Evolutionary conservation across 2,888 invertebrate species (phyloP).

Genomic region (Lacanobia oleracea): DNA sequence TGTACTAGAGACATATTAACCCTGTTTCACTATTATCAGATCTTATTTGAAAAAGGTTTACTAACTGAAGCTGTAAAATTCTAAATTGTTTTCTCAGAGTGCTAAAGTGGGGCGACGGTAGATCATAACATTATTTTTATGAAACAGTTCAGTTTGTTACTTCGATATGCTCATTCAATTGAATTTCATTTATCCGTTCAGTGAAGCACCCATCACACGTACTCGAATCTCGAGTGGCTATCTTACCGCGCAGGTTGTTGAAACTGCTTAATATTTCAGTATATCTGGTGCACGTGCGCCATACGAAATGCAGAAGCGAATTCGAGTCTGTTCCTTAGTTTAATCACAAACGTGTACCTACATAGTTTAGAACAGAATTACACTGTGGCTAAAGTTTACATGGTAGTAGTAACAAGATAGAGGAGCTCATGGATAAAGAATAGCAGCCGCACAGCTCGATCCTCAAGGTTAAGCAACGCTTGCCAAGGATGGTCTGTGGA

Average conservation of each 20-base stretch:
- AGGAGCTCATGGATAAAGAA: too few relatives aligned
- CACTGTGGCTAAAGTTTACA: conserved; percentile 44
- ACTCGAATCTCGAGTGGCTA: conserved; percentile 44
- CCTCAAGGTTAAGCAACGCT: too few relatives aligned
- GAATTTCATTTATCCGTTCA: conserved; percentile 33
- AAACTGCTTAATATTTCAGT: conserved; percentile 59
- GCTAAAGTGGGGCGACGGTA: conserved; percentile 21
- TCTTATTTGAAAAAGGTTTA: conserved; percentile 36
- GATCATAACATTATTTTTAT: conserved; percentile 18
- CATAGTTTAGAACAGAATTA: conserved; percentile 46
- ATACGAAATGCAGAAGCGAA: conserved; percentile 39
- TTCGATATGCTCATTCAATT: conserved; percentile 30
- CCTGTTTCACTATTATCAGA: conserved; percentile 44
- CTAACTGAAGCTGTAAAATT: conserved; percentile 24
- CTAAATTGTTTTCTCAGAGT: conserved; percentile 18
- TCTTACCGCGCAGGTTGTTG: conserved; percentile 46
- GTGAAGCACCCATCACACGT: conserved; percentile 41
- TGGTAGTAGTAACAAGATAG: conserved; percentile 25
- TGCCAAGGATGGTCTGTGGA: too few relatives aligned
- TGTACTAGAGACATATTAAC: conserved; percentile 40
- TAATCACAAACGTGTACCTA: conserved; percentile 48
- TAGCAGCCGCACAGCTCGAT: too few relatives aligned
- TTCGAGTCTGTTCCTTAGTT: conserved; percentile 41
- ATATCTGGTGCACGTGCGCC: conserved; percentile 51
- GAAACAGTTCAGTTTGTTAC: conserved; percentile 5